Evolutionary conservation across 1,140 invertebrate species (phyloP).

Genomic region (Pentalonia nigronervosa): DNA sequence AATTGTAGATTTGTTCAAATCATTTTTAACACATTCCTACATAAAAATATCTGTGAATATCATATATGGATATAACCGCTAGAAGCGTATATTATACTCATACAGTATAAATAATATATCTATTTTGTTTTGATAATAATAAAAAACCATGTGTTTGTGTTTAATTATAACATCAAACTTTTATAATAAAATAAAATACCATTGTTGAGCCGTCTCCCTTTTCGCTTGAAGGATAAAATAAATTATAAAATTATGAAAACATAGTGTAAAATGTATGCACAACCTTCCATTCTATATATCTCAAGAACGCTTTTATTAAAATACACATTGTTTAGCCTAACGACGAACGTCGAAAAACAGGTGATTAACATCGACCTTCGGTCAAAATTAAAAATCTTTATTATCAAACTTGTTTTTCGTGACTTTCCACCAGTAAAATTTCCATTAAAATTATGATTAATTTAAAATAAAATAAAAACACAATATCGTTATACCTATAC

Average conservation of each 20-base stretch:
- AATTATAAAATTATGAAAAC: constrained; percentile 27
- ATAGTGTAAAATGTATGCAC: background rate
- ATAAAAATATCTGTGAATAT: constrained; percentile 1
- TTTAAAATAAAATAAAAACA: background rate
- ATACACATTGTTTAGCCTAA: constrained; percentile 31
- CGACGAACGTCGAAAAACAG: constrained; percentile 29
- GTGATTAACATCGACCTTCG: constrained; percentile 53
- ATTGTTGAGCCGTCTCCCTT: constrained; percentile 26
- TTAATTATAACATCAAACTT: constrained; percentile 30
- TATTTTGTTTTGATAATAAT: constrained; percentile 1
- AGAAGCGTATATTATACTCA: background rate
- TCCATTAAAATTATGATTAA: background rate
- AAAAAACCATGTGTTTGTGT: background rate
- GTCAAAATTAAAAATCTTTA: constrained; percentile 37
- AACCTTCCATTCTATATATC: constrained; percentile 31
- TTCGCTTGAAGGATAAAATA: constrained; percentile 38
- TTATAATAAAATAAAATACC: constrained; percentile 14
- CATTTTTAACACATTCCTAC: constrained; percentile 16
- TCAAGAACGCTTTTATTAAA: constrained; percentile 54
- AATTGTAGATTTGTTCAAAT: background rate
- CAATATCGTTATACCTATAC: background rate
- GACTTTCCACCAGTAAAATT: background rate
- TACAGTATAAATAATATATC: background rate
- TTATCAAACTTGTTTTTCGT: constrained; percentile 17
- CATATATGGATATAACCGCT: background rate